Evolutionary conservation across 2,888 invertebrate genomes (phyloP), one percentile per base, ranked within the genome.

Genomic region (Andrena dorsata): DNA sequence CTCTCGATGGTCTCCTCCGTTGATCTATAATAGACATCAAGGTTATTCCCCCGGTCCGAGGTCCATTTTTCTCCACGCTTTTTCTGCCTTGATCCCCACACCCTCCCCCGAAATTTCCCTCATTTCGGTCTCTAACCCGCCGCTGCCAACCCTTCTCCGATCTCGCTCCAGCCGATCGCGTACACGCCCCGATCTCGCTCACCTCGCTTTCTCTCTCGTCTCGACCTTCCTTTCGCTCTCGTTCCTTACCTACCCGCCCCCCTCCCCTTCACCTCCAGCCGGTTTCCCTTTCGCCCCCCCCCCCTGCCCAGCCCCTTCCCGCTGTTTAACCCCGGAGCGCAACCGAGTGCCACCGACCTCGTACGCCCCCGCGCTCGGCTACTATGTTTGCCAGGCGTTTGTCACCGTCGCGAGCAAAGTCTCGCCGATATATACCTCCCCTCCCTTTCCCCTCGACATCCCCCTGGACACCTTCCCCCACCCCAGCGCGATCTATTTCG

Each of bases 321-420:
- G 64, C 70, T 71, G 74, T 81, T 80, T 74, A 80, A 81, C 76
- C 64, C 41, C 64, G 51, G 23, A 81, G 81, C 68, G 82, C 58
- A 81, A 47, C 72, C 78, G 66, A 58, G 68, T 80, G 84, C 80
- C 86, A 74, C 66, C 84, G 82, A 84, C 84, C 83, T 78, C 85
- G 73, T 61, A 64, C 77, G 65, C 80, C 70, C 64, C 75, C 69
- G 83, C 80, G 60, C 32, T 1, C 41, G 41, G 41, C 41, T 66
- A 66, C 80, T 74, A 61, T 80, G 82, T 86, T 84, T 86, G 86
- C 86, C 80, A 65, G 75, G 68, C 88, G 87, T 87, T 87, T 87
- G 86, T 87, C 88, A 88, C 84, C 80, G 86, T 88, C 87, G 73
- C 49, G 84, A 84, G 71, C 87, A 87, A 87, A 87, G 86, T 87